Base-by-base conservation (phyloP, 2,888 invertebrate genomes). In the Anoncus sp. region DNA sequence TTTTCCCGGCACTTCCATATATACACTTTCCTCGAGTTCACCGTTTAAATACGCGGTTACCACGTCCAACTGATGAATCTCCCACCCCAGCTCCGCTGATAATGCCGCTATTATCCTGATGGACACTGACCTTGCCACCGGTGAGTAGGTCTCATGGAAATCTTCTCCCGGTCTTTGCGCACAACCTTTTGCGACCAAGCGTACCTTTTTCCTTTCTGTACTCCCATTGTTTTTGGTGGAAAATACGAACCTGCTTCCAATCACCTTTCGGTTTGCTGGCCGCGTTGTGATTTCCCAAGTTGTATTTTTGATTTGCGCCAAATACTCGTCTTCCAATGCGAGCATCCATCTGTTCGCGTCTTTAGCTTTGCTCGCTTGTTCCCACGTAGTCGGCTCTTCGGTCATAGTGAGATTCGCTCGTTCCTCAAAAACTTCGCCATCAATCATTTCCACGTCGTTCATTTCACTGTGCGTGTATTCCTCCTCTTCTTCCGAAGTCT, bases 41-140 rank as follows among this genome's bases (percentile, higher is more conserved):
- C 66, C 78, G 40, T 80, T 80, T 18, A 80, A 60, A 43, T 80
- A 78, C n/a, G 80, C 76, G 7, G 59, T 76, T 5, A 60, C 62
- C 3, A 79, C 53, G 20, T 79, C 76, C 73, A 79, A 51, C 20
- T 79, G 76, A 73, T 79, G 65, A 18, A 79, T 77, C 6, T 73
- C 59, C 5, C 73, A 24, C 2, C 31, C 76, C 31, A 51, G 35
- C 40, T 73, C 70, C 12, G 69, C 76, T 18, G 76, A 49, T n/a
- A 77, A 18, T 5, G 77, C 65, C n/a, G 69, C 69, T 40, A 79
- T 12, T 14, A 79, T 9, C 14, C 79, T 47, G 14, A 77, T 16
- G 14, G 75, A 75, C 3, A 62, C 72, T 38, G 65, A 57, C 49
- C 75, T 71, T 6, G 65, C 75, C 12, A 75, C 77, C 10, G 77